A percentile compares a stretch with the other conserved stretches of the same genome.
These are phyloP conservation scores for Octopus sinensis DNA, from an alignment of 1,140 invertebrate species.

Conservation along the genomic window DNA sequence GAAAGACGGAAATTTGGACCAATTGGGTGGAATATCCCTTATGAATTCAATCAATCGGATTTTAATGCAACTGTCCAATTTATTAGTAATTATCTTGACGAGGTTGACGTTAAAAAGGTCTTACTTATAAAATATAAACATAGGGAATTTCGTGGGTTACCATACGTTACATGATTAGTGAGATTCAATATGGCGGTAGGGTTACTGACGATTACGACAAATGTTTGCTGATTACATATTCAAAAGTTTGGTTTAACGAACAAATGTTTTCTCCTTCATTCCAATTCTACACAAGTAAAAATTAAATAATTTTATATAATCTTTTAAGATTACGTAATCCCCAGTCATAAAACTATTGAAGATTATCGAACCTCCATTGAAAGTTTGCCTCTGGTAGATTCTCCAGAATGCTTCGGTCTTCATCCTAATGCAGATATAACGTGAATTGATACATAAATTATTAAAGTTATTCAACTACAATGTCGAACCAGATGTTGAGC, in stretches of 20 bases:
- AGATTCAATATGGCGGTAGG: slow-evolving; percentile 92
- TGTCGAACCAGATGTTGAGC: slow-evolving; percentile 86
- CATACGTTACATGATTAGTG: slow-evolving; percentile 70
- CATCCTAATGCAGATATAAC: slow-evolving; percentile 92
- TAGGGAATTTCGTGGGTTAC: slow-evolving; percentile 93
- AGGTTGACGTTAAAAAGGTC: slow-evolving; percentile 89
- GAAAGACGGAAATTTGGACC: slow-evolving; percentile 62
- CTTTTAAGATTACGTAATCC: slow-evolving; percentile 52
- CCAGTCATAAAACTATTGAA: slow-evolving; percentile 39
- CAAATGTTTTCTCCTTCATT: slow-evolving; percentile 52
- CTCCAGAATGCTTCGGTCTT: slow-evolving; percentile 90
- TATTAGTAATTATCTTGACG: slow-evolving; percentile 92
- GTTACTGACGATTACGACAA: slow-evolving; percentile 96
- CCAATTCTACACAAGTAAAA: slow-evolving; percentile 54
- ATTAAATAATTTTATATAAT: too few species aligned
- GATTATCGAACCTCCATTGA: slow-evolving; percentile 65
- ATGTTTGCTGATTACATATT: too few species aligned
- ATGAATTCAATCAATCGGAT: slow-evolving; percentile 95
- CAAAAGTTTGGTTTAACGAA: slow-evolving; percentile 56
- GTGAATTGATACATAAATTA: slow-evolving; percentile 35
- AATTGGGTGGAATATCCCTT: slow-evolving; percentile 61
- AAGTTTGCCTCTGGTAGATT: slow-evolving; percentile 78
- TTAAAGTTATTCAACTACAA: slow-evolving; percentile 81
- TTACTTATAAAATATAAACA: slow-evolving; percentile 9
- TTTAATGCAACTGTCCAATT: slow-evolving; percentile 92